Conservation (phyloP, 2,113 vertebrate genomes). For the Oreocharis arfaki region DNA sequence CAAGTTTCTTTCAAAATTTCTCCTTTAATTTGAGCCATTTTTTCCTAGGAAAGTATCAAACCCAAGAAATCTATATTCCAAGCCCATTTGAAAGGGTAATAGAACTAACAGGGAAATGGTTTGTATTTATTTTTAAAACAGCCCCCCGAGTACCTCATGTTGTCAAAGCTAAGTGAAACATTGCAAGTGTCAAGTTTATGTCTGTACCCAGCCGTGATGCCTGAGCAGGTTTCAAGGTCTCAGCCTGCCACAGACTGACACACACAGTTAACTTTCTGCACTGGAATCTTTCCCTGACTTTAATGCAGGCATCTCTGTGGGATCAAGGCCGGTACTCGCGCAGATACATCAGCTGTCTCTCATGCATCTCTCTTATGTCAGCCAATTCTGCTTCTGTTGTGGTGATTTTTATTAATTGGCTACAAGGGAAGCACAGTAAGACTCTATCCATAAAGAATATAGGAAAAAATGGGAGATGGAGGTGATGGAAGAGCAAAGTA, state of each 20-base stretch:
- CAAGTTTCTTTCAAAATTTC: neutral
- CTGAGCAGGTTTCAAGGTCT: conserved; percentile 33
- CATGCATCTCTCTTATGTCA: neutral
- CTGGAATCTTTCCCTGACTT: neutral
- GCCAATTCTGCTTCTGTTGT: neutral
- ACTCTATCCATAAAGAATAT: neutral
- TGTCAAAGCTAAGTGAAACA: conserved; percentile 6
- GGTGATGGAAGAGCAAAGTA: neutral
- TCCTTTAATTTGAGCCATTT: neutral
- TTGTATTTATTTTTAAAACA: conserved; percentile 14
- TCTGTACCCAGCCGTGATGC: neutral
- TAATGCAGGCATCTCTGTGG: neutral
- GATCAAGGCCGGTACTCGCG: neutral
- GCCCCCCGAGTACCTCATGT: neutral
- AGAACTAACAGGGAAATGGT: neutral
- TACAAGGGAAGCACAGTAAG: neutral
- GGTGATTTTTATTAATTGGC: neutral
- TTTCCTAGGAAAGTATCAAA: neutral
- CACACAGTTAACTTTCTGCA: neutral
- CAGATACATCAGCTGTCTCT: neutral
- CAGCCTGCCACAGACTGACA: neutral
- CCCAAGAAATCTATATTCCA: neutral
- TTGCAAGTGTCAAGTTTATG: neutral
- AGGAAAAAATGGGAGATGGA: neutral
- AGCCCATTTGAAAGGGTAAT: neutral